Conservation (phyloP, 2,888 invertebrate species). For the Lottia gigantea region DNA sequence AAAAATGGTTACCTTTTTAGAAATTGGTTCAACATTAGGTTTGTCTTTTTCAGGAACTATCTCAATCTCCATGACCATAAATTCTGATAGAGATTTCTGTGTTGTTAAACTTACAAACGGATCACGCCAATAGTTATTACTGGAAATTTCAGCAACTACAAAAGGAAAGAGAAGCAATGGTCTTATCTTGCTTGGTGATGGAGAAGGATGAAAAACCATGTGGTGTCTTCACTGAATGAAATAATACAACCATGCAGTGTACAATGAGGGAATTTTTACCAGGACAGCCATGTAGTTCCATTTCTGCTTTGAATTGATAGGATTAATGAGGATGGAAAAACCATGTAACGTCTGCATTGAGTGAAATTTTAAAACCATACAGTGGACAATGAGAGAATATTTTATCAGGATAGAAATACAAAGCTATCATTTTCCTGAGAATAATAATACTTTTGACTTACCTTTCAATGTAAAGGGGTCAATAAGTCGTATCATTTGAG, state of each 20-base stretch:
- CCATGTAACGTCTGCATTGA: too few species aligned
- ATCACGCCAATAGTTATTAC: slow-evolving; percentile 84
- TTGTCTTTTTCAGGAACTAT: slow-evolving; percentile 78
- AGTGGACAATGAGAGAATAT: not conserved
- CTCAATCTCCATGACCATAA: slow-evolving; percentile 94
- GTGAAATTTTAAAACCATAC: not conserved
- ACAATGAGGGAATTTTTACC: too few species aligned
- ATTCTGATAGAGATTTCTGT: slow-evolving; percentile 90
- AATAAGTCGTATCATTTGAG: slow-evolving; percentile 90
- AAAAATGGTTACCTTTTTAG: slow-evolving; percentile 74
- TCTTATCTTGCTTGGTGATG: too few species aligned
- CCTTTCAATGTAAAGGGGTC: slow-evolving; percentile 77
- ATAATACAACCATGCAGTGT: too few species aligned
- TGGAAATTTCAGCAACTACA: slow-evolving; percentile 84
- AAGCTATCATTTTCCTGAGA: too few species aligned
- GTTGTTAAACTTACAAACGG: slow-evolving; percentile 85
- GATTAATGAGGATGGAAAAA: not conserved
- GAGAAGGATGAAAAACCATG: too few species aligned
- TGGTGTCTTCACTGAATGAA: too few species aligned
- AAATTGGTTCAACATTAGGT: slow-evolving; percentile 76
- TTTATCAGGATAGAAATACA: not conserved
- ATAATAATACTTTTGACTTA: slow-evolving; percentile 34
- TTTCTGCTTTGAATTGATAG: not conserved
- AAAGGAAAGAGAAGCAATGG: not conserved
- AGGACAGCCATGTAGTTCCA: too few species aligned